Percentiles rank a stretch among this genome's conserved stretches.
phyloP scores from a whole-genome alignment of 2,888 invertebrate species.

The Neocrepidodera transversa region DNA sequence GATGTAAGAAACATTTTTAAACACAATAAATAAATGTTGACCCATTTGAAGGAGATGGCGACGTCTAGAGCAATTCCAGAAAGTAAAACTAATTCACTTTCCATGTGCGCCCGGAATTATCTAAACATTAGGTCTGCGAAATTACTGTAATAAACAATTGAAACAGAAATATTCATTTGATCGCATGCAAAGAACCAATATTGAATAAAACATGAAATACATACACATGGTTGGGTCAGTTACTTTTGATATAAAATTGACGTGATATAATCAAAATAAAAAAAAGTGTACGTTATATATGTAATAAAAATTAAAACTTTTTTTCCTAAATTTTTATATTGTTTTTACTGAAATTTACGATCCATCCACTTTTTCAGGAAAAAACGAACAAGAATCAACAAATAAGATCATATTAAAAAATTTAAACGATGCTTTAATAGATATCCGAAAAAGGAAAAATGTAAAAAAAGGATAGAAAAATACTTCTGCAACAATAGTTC shows the following conservation, averaged over 20 bases:
- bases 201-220: conserved; percentile 27
- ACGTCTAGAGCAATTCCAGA: conserved; percentile 2
- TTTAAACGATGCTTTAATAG: no score
- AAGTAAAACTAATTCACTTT: conserved; percentile 12
- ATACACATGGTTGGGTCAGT: background rate
- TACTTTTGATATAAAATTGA: background rate
- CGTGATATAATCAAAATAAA: background rate
- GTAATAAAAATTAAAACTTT: no score
- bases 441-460: no score
- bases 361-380: no score
- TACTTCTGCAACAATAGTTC: no score
- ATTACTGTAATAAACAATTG: conserved; percentile 32
- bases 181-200: conserved; percentile 30
- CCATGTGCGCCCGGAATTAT: conserved; percentile 6
- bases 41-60: conserved; percentile 1
- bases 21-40: conserved; percentile 9
- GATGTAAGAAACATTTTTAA: no score
- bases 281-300: no score
- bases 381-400: no score
- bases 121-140: conserved; percentile 17
- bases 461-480: no score
- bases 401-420: no score
- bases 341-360: no score
- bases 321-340: no score
- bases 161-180: conserved; percentile 31